Conservation (phyloP, 2,888 invertebrate species). For the Myopa tessellatipennis region DNA sequence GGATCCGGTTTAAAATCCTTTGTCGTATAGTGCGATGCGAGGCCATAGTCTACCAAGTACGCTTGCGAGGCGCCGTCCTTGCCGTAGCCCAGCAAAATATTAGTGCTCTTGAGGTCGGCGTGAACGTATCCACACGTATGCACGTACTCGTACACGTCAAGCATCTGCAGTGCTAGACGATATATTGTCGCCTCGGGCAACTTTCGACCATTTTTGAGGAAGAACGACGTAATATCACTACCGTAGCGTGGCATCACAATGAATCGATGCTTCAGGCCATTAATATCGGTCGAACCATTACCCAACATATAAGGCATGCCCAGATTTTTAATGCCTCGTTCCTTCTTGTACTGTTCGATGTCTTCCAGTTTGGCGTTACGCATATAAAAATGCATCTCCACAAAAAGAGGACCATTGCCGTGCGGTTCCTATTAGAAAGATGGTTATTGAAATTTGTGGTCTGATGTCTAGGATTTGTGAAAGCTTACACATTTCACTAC, state of each 20-base stretch:
- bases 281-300: conserved; percentile 82
- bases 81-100: conserved; percentile 83
- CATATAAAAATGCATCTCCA: conserved; percentile 76
- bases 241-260: conserved; percentile 91
- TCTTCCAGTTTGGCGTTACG: conserved; percentile 74
- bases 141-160: conserved; percentile 92
- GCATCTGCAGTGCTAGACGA: conserved; percentile 84
- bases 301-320: conserved; percentile 74
- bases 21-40: conserved; percentile 81
- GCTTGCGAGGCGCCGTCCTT: conserved; percentile 77
- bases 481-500: conserved; percentile 83
- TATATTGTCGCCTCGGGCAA: conserved; percentile 82
- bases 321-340: conserved; percentile 50
- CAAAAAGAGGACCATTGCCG: conserved; percentile 75
- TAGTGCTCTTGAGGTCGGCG: conserved; percentile 95
- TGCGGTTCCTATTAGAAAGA: conserved; percentile 52
- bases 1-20: conserved; percentile 89
- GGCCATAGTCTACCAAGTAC: conserved; percentile 93
- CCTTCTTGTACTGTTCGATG: conserved; percentile 50
- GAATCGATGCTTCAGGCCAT: conserved; percentile 86
- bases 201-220: conserved; percentile 74
- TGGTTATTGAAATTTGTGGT: background rate
- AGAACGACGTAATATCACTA: conserved; percentile 84
- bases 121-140: conserved; percentile 92
- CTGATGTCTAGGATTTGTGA: background rate